phyloP scores from a whole-genome alignment of 2,888 invertebrate species.

The Cantharis rufa region DNA sequence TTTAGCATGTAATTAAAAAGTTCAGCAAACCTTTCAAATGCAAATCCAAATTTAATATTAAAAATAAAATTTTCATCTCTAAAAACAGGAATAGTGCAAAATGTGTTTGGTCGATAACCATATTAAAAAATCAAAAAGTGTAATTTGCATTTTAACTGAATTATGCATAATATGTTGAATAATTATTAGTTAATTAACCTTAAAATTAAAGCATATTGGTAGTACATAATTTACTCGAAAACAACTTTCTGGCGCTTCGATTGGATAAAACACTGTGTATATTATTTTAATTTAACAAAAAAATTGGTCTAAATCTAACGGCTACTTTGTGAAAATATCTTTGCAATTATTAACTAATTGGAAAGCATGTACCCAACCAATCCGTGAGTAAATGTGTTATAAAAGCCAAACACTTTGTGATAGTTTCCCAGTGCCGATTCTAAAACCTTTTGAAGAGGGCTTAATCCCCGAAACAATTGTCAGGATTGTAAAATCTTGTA shows the following conservation, averaged over 20 bases:
- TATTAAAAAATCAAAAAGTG: slow-evolving; percentile 48
- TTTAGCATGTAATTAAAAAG: slow-evolving; percentile 1
- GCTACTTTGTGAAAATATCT: background rate
- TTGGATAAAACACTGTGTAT: too few species aligned
- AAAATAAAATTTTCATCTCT: slow-evolving; percentile 35
- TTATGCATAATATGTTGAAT: slow-evolving; percentile 50
- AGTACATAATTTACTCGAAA: background rate
- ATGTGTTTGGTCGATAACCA: background rate
- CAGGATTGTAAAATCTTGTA: background rate
- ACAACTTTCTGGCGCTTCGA: background rate
- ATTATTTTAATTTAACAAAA: background rate
- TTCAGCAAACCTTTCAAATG: slow-evolving; percentile 5
- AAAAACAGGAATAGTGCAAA: background rate
- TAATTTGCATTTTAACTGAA: slow-evolving; percentile 58
- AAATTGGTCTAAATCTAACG: background rate
- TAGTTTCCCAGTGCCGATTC: background rate
- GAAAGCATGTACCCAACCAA: background rate
- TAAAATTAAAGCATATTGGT: background rate
- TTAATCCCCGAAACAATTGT: background rate
- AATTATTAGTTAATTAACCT: background rate
- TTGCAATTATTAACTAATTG: background rate
- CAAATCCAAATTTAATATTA: slow-evolving; percentile 14
- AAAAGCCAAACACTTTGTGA: background rate
- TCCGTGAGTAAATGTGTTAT: background rate
- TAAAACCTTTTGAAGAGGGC: background rate